Conservation (phyloP, 2,113 vertebrate species). For the Mesitornis unicolor region DNA sequence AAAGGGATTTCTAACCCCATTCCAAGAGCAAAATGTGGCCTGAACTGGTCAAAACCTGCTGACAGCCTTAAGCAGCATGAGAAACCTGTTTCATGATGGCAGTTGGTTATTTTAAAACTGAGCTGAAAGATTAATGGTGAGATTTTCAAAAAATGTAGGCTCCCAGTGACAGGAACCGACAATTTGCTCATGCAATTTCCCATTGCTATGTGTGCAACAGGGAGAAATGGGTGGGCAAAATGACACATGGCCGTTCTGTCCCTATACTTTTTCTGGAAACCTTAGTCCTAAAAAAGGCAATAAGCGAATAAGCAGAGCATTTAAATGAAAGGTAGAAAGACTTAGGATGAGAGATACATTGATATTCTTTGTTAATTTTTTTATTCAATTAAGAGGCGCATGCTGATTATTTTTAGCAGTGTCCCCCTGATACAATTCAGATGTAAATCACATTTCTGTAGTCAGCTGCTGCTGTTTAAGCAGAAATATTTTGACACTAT, state of each 20-base stretch:
- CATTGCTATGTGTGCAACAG: conserved; percentile 21
- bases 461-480: conserved; percentile 85
- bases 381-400: conserved; percentile 60
- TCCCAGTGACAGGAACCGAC: conserved; percentile 47
- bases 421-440: conserved; percentile 73
- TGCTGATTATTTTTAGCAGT: conserved; percentile 68
- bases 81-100: conserved; percentile 61
- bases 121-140: conserved; percentile 64
- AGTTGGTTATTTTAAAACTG: conserved; percentile 60
- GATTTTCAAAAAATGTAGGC: conserved; percentile 52
- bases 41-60: conserved; percentile 50
- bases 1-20: background rate
- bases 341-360: conserved; percentile 2
- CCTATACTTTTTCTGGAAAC: conserved; percentile 32
- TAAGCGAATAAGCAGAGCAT: background rate
- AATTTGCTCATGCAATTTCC: conserved; percentile 69
- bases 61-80: conserved; percentile 55
- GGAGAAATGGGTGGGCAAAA: conserved; percentile 47
- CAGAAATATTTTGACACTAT: conserved; percentile 91
- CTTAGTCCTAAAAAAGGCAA: conserved; percentile 22
- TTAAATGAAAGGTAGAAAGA: conserved; percentile 35
- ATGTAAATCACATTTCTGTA: conserved; percentile 79
- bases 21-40: conserved; percentile 12
- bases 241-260: background rate
- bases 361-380: conserved; percentile 61